Evolutionary conservation across 2,888 invertebrate species (phyloP).

Genomic region (Drosophila ustulata): DNA sequence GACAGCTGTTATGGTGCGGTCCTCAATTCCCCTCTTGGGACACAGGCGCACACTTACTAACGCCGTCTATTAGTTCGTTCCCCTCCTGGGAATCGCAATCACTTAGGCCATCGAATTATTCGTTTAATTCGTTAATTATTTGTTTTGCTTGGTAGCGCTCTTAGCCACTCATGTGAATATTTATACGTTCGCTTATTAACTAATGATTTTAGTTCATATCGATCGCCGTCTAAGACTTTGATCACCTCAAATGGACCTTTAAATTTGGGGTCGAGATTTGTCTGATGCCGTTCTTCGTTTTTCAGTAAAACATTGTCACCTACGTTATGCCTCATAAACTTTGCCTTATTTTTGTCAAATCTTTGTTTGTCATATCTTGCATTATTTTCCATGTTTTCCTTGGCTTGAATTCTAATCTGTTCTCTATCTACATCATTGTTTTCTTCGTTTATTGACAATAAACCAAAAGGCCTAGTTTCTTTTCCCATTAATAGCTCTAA

Average conservation of each 20-base stretch:
- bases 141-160: constrained; percentile 5
- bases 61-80: background rate
- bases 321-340: constrained; percentile 15
- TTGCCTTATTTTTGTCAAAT: constrained; percentile 27
- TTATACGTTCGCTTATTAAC: constrained; percentile 12
- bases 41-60: background rate
- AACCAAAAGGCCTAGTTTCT: constrained; percentile 16
- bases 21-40: background rate
- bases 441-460: constrained; percentile 9
- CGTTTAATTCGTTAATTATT: constrained; percentile 4
- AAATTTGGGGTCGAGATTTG: constrained; percentile 19
- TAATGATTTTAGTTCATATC: background rate
- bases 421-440: constrained; percentile 17
- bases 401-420: constrained; percentile 11
- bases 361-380: constrained; percentile 18
- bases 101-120: constrained; percentile 5
- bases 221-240: constrained; percentile 6
- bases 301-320: constrained; percentile 2
- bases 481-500: constrained; percentile 18
- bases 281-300: constrained; percentile 19
- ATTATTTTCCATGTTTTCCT: constrained; percentile 18
- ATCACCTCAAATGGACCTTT: constrained; percentile 14
- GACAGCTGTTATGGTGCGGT: constrained; percentile 4
- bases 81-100: background rate
- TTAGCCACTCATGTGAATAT: constrained; percentile 12